Evolutionary conservation across 1,140 invertebrate species (phyloP).

Genomic region (Aphidius ervi): DNA sequence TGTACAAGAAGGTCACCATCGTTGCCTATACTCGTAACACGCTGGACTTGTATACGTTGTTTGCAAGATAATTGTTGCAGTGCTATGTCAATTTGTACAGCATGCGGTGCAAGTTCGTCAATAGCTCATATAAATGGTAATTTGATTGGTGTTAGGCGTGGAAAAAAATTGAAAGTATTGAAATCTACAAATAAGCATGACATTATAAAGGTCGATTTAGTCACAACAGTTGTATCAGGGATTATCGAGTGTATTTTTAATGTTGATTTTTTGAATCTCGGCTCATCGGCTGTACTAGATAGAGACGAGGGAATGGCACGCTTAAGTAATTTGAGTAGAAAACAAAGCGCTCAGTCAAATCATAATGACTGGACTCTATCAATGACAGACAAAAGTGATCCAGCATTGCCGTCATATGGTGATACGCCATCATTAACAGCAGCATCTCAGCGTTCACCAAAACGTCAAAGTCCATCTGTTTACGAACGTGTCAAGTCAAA

Average conservation of each 20-base stretch:
- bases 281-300: constrained; percentile 17
- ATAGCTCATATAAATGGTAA: constrained; percentile 42
- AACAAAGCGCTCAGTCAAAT: constrained; percentile 33
- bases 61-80: constrained; percentile 45
- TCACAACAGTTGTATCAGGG: constrained; percentile 36
- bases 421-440: constrained; percentile 30
- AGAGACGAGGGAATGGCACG: constrained; percentile 44
- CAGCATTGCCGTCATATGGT: constrained; percentile 35
- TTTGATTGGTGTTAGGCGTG: constrained; percentile 45
- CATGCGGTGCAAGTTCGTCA: constrained; percentile 46
- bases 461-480: constrained; percentile 55
- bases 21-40: constrained; percentile 42
- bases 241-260: constrained; percentile 37
- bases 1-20: constrained; percentile 40
- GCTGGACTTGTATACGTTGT: constrained; percentile 51
- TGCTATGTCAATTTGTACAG: constrained; percentile 43
- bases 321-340: constrained; percentile 44
- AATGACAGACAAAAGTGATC: constrained; percentile 41
- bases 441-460: constrained; percentile 50
- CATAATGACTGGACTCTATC: constrained; percentile 45
- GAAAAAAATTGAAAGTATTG: constrained; percentile 39
- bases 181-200: constrained; percentile 39
- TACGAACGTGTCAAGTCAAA: constrained; percentile 60
- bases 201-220: constrained; percentile 30
- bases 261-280: constrained; percentile 33